Conservation (phyloP, 2,888 invertebrate genomes). For the Ryuthela nishihirai region DNA sequence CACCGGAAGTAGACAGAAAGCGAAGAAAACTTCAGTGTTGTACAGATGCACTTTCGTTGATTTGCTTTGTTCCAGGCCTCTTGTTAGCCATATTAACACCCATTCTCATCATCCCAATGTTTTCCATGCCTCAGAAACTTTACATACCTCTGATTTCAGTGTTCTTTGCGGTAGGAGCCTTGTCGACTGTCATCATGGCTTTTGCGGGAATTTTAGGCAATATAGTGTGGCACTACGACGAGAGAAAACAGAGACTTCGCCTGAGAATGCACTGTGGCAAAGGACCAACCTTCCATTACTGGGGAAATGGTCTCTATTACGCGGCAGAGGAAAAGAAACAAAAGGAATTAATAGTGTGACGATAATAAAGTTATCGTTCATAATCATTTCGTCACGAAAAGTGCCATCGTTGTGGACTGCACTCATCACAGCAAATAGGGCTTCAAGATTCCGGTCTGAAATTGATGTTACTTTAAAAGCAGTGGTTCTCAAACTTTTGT, state of each 20-base stretch:
- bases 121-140: slow-evolving; percentile 26
- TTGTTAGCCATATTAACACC: slow-evolving; percentile 32
- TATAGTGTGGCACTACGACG: slow-evolving; percentile 37
- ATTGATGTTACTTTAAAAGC: no score
- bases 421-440: no score
- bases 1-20: slow-evolving; percentile 23
- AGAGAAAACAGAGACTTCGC: slow-evolving; percentile 9
- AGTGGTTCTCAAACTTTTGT: no score
- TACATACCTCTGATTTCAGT: slow-evolving; percentile 20
- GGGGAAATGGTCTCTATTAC: slow-evolving; percentile 31
- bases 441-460: no score
- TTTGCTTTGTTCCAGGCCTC: slow-evolving; percentile 31
- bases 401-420: no score
- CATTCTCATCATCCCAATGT: slow-evolving; percentile 36
- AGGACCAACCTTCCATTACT: slow-evolving; percentile 34
- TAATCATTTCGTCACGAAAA: no score
- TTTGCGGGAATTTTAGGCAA: slow-evolving; percentile 34
- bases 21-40: slow-evolving; percentile 24
- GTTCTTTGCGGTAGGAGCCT: slow-evolving; percentile 10
- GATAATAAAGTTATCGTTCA: no score
- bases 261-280: slow-evolving; percentile 32
- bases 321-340: slow-evolving; percentile 4
- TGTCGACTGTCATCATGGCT: slow-evolving; percentile 14
- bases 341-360: no score
- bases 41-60: slow-evolving; percentile 25